These are phyloP conservation scores for Riptortus pedestris DNA, from an alignment of 1,140 invertebrate genomes.

Conservation along the genomic window DNA sequence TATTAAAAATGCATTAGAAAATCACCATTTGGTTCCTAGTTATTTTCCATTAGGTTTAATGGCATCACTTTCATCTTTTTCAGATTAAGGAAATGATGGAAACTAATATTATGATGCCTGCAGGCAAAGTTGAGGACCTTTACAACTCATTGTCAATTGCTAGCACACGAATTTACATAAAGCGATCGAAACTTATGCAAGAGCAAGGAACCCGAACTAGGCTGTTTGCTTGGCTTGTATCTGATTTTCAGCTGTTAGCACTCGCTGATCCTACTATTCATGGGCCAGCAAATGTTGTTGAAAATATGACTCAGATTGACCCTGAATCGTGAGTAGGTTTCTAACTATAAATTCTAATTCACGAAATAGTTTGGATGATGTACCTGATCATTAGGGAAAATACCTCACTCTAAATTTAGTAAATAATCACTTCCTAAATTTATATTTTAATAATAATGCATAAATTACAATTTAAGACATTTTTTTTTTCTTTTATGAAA, in stretches of 20 bases:
- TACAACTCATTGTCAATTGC: constrained; percentile 75
- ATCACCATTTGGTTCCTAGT: no score
- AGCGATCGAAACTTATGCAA: constrained; percentile 74
- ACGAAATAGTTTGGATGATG: no score
- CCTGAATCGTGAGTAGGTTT: constrained; percentile 50
- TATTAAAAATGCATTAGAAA: no score
- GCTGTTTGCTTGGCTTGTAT: constrained; percentile 70
- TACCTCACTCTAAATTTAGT: no score
- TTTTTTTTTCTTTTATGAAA: no score
- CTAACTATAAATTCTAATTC: no score
- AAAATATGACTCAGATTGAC: constrained; percentile 69
- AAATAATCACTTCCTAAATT: no score
- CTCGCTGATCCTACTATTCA: constrained; percentile 77
- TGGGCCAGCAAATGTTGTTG: constrained; percentile 65
- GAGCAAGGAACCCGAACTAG: constrained; percentile 57
- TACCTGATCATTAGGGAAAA: no score
- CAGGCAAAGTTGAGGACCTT: constrained; percentile 79
- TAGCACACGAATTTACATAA: constrained; percentile 91
- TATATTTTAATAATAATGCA: no score
- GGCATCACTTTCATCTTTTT: no score
- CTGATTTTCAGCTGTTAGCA: constrained; percentile 67
- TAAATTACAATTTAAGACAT: no score
- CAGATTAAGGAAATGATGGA: constrained; percentile 60
- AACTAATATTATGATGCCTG: constrained; percentile 68
- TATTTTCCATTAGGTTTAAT: no score